Base-by-base conservation (phyloP, 2,797 vertebrate genomes). In the Microctenopoma steveboyesi region DNA sequence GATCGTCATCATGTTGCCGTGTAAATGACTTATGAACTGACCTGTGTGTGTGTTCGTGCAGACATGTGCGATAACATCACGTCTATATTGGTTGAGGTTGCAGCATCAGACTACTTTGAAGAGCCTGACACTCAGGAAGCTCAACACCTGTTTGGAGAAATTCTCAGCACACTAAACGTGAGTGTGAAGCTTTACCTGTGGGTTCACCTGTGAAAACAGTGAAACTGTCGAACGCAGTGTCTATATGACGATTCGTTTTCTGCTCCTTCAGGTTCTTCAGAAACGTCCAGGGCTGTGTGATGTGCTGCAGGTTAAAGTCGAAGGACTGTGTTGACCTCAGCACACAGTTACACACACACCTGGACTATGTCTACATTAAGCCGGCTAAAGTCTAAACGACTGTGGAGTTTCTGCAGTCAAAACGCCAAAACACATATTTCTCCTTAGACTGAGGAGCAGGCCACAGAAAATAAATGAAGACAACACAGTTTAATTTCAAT, bases 81-180 rank as follows among this genome's bases (percentile, higher is more conserved):
- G 60, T 94, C 93, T 60, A 95, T 97, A 0, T 69, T 93, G 3
- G 95, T 97, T 11, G 94, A 96, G 79, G 91, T 96, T 35, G 94
- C 94, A 3, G 95, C 91, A 0, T 89, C 91, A 0, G 96, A 97
- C 79, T 96, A 96, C 82, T 97, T 97, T 76, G 95, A 97, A 70
- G 95, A 97, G 9, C 92, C 94, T 2, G 93, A 95, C 74, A 94
- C 92, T 64, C 90, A 95, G 0, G 96, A 97, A 62, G 95, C 96
- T 70, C 93, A 91, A 82, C 96, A 92, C 62, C 92, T 96, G 83
- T 97, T 96, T 89, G 93, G 94, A 37, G 96, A 97, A 72, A 96
- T 97, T 81, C 88, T 97, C 74, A 93, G 88, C 79, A 97, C 95
- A 9, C 91, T 97, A 22, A 94, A 96, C 95, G 96, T 96, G 54